A percentile compares a stretch with the other conserved stretches of the same genome.
Conservation (phyloP, 2,113 vertebrate species). For the Mus pahari region DNA sequence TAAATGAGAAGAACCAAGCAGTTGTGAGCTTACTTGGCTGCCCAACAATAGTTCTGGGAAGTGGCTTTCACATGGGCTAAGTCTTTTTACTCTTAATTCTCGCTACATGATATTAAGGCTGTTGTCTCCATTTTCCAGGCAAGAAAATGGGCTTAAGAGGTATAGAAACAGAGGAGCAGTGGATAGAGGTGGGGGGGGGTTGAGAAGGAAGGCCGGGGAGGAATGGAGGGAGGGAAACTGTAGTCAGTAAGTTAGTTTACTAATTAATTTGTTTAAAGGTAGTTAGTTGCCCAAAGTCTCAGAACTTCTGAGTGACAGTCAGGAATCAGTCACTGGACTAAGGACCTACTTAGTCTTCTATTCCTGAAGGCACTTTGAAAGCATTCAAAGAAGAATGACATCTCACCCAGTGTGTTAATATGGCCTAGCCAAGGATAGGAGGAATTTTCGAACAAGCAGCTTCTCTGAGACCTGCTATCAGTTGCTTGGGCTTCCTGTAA, state of each 20-base stretch:
- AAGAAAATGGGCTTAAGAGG: conserved; percentile 41
- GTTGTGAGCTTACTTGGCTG: background rate
- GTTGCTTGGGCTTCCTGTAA: conserved; percentile 25
- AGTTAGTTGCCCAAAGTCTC: conserved; percentile 36
- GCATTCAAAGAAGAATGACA: background rate
- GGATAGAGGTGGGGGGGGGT: too few relatives aligned
- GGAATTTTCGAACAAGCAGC: background rate
- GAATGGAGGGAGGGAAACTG: too few relatives aligned
- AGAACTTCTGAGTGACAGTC: background rate
- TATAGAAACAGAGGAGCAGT: too few relatives aligned
- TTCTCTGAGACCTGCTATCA: background rate
- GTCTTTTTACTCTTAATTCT: conserved; percentile 21
- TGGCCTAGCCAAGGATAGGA: background rate
- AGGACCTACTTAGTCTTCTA: background rate
- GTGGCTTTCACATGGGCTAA: background rate
- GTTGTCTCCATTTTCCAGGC: conserved; percentile 28
- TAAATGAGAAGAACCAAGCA: conserved; percentile 50
- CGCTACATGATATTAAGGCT: background rate
- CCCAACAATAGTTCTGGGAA: conserved; percentile 1
- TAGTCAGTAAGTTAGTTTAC: too few relatives aligned
- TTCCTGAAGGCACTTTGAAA: conserved; percentile 47
- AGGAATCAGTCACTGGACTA: background rate
- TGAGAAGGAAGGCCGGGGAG: too few relatives aligned
- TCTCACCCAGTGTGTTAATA: background rate
- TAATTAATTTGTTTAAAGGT: background rate